Conservation (phyloP, 2,888 invertebrate genomes). For the Hipparchia semele region DNA sequence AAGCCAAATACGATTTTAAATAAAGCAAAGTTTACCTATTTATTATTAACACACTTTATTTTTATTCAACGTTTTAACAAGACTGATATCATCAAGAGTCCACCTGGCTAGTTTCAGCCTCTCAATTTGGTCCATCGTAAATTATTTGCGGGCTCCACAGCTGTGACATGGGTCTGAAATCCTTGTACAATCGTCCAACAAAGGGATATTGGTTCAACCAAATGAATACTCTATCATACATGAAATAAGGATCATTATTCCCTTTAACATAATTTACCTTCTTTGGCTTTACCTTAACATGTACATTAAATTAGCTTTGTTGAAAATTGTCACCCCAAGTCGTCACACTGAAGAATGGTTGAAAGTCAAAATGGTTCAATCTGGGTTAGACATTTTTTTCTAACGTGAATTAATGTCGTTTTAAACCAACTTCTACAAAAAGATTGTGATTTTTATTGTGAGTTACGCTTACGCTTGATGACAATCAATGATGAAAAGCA, state of each 20-base stretch:
- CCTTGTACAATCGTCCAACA: conserved; percentile 11
- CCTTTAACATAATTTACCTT: not conserved
- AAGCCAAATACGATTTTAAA: not conserved
- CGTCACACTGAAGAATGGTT: conserved; percentile 33
- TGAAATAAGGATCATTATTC: conserved; percentile 12
- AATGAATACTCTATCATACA: not conserved
- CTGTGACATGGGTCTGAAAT: conserved; percentile 35
- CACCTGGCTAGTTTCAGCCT: conserved; percentile 30
- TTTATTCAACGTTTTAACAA: conserved; percentile 11
- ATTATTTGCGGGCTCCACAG: conserved; percentile 36
- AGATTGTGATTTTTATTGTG: not conserved
- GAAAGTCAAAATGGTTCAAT: conserved; percentile 29
- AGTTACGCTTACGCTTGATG: no score
- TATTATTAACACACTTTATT: not conserved
- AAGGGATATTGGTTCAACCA: not conserved
- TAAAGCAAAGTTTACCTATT: not conserved
- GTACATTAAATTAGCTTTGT: conserved; percentile 26
- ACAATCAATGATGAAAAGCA: no score
- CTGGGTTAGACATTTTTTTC: not conserved
- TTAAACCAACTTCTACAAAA: not conserved
- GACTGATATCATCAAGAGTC: conserved; percentile 27
- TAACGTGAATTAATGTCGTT: not conserved
- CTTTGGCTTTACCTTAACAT: conserved; percentile 6
- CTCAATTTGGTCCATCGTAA: conserved; percentile 35
- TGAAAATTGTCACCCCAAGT: conserved; percentile 29